Percentiles rank a stretch among this genome's conserved stretches.
Evolutionary conservation across 2,797 vertebrate species (phyloP).

Genomic region (Lithobates pipiens): DNA sequence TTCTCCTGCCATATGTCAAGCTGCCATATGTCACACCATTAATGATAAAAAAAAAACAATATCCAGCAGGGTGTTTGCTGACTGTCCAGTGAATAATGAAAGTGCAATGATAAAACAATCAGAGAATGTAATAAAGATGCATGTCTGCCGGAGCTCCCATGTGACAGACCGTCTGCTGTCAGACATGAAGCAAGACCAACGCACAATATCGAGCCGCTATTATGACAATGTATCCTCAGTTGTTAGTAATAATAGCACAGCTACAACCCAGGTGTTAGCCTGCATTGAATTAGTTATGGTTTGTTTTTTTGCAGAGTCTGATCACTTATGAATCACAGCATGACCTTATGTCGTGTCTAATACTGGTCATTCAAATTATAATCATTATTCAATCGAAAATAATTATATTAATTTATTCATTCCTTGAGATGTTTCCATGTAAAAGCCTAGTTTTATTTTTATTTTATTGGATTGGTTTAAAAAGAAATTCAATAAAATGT

Average conservation of each 20-base stretch:
- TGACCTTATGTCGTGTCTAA: background rate
- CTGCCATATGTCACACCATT: conserved; percentile 37
- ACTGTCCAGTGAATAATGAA: conserved; percentile 28
- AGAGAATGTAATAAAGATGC: conserved; percentile 8
- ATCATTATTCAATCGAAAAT: background rate
- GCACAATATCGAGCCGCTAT: background rate
- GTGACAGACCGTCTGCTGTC: background rate
- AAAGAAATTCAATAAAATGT: too few species aligned
- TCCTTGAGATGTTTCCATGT: background rate
- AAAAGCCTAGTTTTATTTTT: too few species aligned
- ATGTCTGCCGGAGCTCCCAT: conserved; percentile 8
- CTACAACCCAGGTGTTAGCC: background rate
- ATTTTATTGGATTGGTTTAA: too few species aligned
- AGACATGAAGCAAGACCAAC: background rate
- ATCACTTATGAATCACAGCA: background rate
- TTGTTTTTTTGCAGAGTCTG: background rate
- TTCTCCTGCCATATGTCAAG: conserved; percentile 26
- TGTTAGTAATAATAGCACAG: background rate
- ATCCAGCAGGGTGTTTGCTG: conserved; percentile 8
- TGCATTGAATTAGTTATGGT: background rate
- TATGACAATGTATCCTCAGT: background rate
- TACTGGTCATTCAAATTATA: background rate
- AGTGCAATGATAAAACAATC: conserved; percentile 26
- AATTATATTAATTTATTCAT: background rate
- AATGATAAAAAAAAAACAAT: conserved; percentile 30